Base-by-base conservation (phyloP, 2,797 vertebrate species). In the Bovichtus variegatus region DNA sequence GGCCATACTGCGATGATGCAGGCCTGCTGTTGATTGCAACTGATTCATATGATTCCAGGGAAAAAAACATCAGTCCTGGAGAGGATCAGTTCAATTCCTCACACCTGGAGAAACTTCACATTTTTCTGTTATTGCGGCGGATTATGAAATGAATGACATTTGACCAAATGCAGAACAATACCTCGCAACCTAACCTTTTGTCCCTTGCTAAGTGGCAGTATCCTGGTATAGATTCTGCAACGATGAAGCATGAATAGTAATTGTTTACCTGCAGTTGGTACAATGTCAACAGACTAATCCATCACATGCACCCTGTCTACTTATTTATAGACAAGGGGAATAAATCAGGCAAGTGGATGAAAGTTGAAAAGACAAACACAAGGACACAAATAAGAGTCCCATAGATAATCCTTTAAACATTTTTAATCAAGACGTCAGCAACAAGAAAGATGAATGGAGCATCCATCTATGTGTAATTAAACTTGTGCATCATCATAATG, bases 381-480 rank as follows among this genome's bases (percentile, higher is more conserved):
- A 93, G 93, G 92, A 91, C 91, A 90, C 88, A 93, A 93, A 93
- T 90, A 86, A 83, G 83, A 88, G 82, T 79, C 71, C 71, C 71
- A 55, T 87, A 87, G 86, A 93, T 91, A 87, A 93, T 94, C 83
- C 84, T 86, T 92, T 90, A 87, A 89, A 89, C 80, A 83, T 92
- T 93, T 91, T 94, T 93, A 94, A 94, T 94, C 92, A 94, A 90
- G 83, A 92, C 73, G 85, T 92, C 90, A 91, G 82, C 85, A 71
- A 50, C 63, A 60, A 81, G 78, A 85, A 85, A 92, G 91, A 93
- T 86, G 86, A 90, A 94, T 91, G 91, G 86, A 83, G 80, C 90
- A 85, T 91, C 82, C 79, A 89, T 92, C 92, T 84, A 89, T 86
- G 87, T 90, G 80, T 91, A 92, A 93, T 93, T 93, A 94, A 94